Evolutionary conservation across 2,797 vertebrate species (phyloP).

Genomic region (Bradypus variegatus): DNA sequence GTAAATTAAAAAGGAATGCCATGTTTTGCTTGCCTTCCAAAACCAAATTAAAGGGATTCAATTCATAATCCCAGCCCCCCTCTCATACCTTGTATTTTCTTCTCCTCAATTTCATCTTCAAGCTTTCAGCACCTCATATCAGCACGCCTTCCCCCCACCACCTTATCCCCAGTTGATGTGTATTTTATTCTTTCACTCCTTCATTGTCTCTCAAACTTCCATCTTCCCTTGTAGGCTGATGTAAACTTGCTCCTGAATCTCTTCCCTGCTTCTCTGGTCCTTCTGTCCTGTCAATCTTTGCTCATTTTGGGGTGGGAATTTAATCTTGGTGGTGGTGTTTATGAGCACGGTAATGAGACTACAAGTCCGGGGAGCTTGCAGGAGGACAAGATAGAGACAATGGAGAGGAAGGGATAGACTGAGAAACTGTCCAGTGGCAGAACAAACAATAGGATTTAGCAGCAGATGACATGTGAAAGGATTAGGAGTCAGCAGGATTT

Average conservation of each 20-base stretch:
- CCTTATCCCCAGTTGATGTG: fast-evolving
- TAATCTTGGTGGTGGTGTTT: neutral
- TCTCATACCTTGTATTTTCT: neutral
- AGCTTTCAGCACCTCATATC: neutral
- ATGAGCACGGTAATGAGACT: neutral
- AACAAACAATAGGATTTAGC: neutral
- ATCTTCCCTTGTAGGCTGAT: neutral
- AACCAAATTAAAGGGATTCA: neutral
- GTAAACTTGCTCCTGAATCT: neutral
- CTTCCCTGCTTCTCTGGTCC: neutral
- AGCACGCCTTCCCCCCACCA: no score
- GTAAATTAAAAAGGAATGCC: neutral
- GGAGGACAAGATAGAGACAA: neutral
- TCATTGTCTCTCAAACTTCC: neutral
- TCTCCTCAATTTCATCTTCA: neutral
- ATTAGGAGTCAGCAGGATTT: neutral
- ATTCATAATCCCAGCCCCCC: neutral
- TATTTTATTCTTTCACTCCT: neutral
- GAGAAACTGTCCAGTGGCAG: neutral
- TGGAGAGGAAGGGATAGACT: neutral
- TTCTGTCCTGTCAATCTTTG: neutral
- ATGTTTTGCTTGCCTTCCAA: neutral
- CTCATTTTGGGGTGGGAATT: neutral
- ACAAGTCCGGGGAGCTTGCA: neutral
- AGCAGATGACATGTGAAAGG: neutral